phyloP scores from a whole-genome alignment of 2,797 vertebrate genomes.

The Diplodus puntazzo region DNA sequence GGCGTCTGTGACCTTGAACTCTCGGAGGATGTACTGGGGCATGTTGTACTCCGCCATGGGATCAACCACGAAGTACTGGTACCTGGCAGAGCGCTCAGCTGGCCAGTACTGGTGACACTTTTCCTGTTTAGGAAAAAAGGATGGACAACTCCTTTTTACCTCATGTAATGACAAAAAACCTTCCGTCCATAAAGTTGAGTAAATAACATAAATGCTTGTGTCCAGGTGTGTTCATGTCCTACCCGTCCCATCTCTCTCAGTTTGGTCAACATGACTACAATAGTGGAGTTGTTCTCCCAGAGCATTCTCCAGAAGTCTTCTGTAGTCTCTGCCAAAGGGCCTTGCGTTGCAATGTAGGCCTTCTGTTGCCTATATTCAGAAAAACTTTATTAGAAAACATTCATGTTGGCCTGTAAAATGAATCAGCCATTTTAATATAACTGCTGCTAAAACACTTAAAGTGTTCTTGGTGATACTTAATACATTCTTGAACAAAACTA shows the following conservation, averaged over 20 bases:
- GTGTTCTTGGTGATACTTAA: neutral
- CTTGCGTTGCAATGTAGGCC: slow-evolving; percentile 97
- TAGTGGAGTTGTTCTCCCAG: slow-evolving; percentile 99
- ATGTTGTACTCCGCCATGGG: slow-evolving; percentile 99
- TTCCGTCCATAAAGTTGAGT: neutral
- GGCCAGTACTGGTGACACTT: slow-evolving; percentile 99
- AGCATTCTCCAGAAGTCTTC: slow-evolving; percentile 99
- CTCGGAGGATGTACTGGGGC: slow-evolving; percentile 98
- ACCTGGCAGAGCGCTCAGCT: slow-evolving; percentile 94
- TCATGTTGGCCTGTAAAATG: neutral
- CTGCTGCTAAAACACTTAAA: slow-evolving; percentile 2
- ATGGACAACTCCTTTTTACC: neutral
- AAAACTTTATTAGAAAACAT: slow-evolving; percentile 8
- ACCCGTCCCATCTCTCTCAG: slow-evolving; percentile 98
- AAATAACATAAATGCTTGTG: neutral
- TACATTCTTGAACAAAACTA: neutral
- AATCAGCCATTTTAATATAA: neutral
- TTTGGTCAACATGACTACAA: slow-evolving; percentile 98
- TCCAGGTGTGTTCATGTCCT: slow-evolving; percentile 47
- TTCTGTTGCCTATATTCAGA: slow-evolving; percentile 91
- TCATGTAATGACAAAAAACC: neutral
- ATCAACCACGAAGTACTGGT: slow-evolving; percentile 98
- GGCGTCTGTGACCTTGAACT: slow-evolving; percentile 98
- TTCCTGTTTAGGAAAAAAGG: slow-evolving; percentile 84
- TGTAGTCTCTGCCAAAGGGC: slow-evolving; percentile 95